Base-by-base conservation (phyloP, 1,140 invertebrate genomes). In the Bradynema listronoti region DNA sequence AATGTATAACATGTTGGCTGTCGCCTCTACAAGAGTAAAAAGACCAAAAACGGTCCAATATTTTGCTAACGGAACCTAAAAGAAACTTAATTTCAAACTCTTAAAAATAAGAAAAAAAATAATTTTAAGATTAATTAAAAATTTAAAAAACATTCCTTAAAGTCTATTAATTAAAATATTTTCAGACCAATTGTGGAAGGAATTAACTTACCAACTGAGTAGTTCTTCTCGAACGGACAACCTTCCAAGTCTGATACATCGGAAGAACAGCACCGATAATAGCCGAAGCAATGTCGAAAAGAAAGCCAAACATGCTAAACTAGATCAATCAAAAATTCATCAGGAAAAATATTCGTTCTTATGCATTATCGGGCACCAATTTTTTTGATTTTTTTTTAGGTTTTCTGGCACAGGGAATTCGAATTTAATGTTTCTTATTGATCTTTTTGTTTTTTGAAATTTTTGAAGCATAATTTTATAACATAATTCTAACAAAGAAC, bases 21-120 rank as follows among this genome's bases (percentile, higher is more conserved):
- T 16, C 14, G 41, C 45, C n/a, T 57, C 55, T 11, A 57, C 11
- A 27, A 56, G 29, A 19, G 51, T 56, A 39, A 46, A 36, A 9
- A 56, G 9, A 11, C 42, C 55, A 49, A 57, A 57, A 16, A 57
- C 55, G 30, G 51, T 57, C 55, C 55, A 57, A 57, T 57, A 57
- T 25, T 57, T 57, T n/a, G 55, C 42, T 24, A 52, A 27, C 6
- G 55, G 55, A 56, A 57, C 51, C 55, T 57, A 27, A 56, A 58
- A 6, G 3, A 19, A 19, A 11, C 4, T 5, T 50, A 57, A 57
- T 25, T 3, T 19, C 19, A 6, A 57, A 4, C n/a, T 16, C 19
- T 29, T 4, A 1, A 50, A 49, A 19, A 56, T 6, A 33, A 2
- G 47, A 54, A 55, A n/a, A n/a, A n/a, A n/a, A n/a, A n/a, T n/a